Conservation (phyloP, 2,888 invertebrate species). For the Diarsia mendica region DNA sequence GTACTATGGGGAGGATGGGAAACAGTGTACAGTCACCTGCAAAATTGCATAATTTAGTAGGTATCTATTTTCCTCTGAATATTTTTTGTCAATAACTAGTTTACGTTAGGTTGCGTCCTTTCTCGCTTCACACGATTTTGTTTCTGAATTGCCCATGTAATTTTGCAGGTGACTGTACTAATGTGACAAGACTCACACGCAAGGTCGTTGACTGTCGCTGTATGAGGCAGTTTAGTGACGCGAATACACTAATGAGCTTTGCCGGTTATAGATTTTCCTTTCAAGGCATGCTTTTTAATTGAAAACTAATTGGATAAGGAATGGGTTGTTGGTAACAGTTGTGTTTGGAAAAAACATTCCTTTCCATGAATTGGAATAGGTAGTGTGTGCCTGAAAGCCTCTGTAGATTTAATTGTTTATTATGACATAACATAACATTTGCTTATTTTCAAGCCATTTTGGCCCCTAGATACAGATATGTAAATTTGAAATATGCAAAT, state of each 20-base stretch:
- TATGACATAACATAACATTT: not conserved
- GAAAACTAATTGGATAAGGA: constrained; percentile 33
- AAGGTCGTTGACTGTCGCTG: constrained; percentile 58
- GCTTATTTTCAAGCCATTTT: no score
- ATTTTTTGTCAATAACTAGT: no score
- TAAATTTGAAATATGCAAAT: no score
- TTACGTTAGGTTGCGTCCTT: no score
- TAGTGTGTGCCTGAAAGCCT: not conserved
- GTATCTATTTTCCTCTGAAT: no score
- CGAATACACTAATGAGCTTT: constrained; percentile 43
- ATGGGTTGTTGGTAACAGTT: not conserved
- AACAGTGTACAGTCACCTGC: constrained; percentile 15
- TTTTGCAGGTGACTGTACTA: no score
- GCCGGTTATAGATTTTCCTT: constrained; percentile 34
- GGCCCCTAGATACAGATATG: no score
- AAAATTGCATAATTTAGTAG: no score
- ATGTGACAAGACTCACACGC: constrained; percentile 58
- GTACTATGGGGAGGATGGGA: constrained; percentile 53
- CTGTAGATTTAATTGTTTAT: no score
- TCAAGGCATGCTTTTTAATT: constrained; percentile 28
- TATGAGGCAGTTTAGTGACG: constrained; percentile 31
- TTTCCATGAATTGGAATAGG: not conserved
- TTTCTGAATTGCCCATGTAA: no score
- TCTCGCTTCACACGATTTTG: no score
- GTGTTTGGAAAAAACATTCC: not conserved